Evolutionary conservation across 2,113 vertebrate genomes (phyloP), one percentile per base, ranked within the genome.

Genomic region (Hemichromis elongatus): DNA sequence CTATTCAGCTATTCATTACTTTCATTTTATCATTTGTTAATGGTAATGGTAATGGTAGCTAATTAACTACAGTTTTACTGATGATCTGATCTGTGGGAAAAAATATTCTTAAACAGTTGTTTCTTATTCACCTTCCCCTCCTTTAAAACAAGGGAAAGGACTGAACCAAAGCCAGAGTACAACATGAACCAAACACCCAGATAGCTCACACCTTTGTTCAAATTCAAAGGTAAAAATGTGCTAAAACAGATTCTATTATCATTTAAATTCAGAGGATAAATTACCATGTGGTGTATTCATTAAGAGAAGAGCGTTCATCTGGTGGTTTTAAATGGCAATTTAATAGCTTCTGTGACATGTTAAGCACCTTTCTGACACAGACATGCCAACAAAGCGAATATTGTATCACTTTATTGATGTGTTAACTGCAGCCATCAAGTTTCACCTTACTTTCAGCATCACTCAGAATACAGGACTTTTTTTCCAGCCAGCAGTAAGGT

Each of bases 341-440:
- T 86, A 83, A 90, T 88, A 80, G 77, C 86, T 84, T 80, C 5
- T 79, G 78, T 80, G 87, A 89, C 79, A 78, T 14, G 83, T 77
- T 47, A 68, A 78, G 86, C 89, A 87, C 84, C 83, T 77, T 82
- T 85, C 57, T 86, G 73, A 78, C 79, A 85, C 61, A 35, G 88
- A 83, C 90, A 68, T 42, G 83, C 80, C 88, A 88, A 90, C 92
- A 93, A 93, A 95, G 87, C 90, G 89, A 94, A 94, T 93, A 91
- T 66, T 89, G 57, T 80, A 93, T 93, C 35, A 35, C 33, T 54
- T 84, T 77, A 75, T 79, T 87, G 85, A 86, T 47, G 85, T 19
- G 59, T 81, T 89, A 90, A 90, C 81, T 83, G 81, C 86, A 86
- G 61, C 86, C 73, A 42, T 11, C 6, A 79, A 30, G 81, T 81